Percentiles rank a stretch among this genome's conserved stretches.
phyloP scores from a whole-genome alignment of 2,888 invertebrate species.

The Parochlus steinenii region DNA sequence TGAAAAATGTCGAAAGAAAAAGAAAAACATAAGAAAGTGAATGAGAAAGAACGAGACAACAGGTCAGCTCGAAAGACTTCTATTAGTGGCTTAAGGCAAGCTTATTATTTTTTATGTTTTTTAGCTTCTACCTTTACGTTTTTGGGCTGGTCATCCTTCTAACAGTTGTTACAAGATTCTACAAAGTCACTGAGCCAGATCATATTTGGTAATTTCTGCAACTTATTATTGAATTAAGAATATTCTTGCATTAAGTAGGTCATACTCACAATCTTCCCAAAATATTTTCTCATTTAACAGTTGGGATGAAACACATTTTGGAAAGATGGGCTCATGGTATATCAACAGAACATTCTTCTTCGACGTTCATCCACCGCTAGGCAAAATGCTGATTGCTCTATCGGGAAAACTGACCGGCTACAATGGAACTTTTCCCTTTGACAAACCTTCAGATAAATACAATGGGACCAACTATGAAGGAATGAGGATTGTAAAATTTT shows the following conservation, averaged over 20 bases:
- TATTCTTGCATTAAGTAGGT: conserved; percentile 10
- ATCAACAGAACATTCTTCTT: conserved; percentile 95
- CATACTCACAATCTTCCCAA: neutral
- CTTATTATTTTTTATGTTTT: too few relatives aligned
- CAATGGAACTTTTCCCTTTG: conserved; percentile 85
- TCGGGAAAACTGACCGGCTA: conserved; percentile 87
- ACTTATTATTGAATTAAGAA: conserved; percentile 18
- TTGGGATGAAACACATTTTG: conserved; percentile 98
- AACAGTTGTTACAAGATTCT: conserved; percentile 62
- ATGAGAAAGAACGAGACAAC: too few relatives aligned
- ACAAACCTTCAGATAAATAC: conserved; percentile 91
- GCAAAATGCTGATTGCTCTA: conserved; percentile 92
- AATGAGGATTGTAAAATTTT: conserved; percentile 68
- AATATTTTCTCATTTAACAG: conserved; percentile 32
- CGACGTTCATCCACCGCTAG: conserved; percentile 94
- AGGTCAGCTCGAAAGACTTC: too few relatives aligned
- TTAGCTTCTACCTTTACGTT: conserved; percentile 20
- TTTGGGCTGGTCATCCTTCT: conserved; percentile 46
- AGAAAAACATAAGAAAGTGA: too few relatives aligned
- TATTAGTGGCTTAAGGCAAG: too few relatives aligned
- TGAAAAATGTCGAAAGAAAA: too few relatives aligned
- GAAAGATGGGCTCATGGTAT: conserved; percentile 98
- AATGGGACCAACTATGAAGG: conserved; percentile 76
- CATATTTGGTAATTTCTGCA: conserved; percentile 76
- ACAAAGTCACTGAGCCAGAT: conserved; percentile 79